A percentile compares a stretch with the other conserved stretches of the same genome.
These are phyloP conservation scores for Poecilia gillii DNA, from an alignment of 2,797 vertebrate species.

Conservation along the genomic window DNA sequence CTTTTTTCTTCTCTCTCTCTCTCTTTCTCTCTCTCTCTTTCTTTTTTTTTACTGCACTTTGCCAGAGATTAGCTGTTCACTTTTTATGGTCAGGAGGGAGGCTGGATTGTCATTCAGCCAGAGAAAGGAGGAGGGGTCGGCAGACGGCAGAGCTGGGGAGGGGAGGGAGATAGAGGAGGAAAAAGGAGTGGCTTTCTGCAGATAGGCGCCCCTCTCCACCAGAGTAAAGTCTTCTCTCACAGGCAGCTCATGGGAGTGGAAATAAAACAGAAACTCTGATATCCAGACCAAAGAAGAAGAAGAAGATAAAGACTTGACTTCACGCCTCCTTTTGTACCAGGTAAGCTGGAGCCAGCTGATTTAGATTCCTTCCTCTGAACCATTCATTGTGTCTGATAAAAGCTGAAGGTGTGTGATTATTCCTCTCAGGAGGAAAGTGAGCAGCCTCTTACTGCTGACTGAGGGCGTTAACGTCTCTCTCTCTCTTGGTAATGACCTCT, in stretches of 20 bases:
- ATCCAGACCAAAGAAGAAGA: slow-evolving; percentile 52
- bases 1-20: slow-evolving; percentile 10
- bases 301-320: slow-evolving; percentile 37
- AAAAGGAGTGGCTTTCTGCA: slow-evolving; percentile 83
- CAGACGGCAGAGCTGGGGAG: slow-evolving; percentile 41
- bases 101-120: slow-evolving; percentile 77
- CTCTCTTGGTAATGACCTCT: background rate
- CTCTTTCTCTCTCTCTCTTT: background rate
- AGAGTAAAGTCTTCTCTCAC: slow-evolving; percentile 72
- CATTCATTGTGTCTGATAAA: slow-evolving; percentile 57
- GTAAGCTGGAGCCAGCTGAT: slow-evolving; percentile 64
- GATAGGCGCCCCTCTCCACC: slow-evolving; percentile 72
- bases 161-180: slow-evolving; percentile 74
- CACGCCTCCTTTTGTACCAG: slow-evolving; percentile 49
- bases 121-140: slow-evolving; percentile 68
- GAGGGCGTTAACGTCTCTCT: slow-evolving; percentile 25
- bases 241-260: slow-evolving; percentile 72
- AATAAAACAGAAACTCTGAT: slow-evolving; percentile 63
- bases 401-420: slow-evolving; percentile 45
- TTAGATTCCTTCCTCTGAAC: slow-evolving; percentile 47
- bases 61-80: slow-evolving; percentile 82
- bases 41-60: slow-evolving; percentile 66
- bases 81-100: slow-evolving; percentile 82
- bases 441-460: slow-evolving; percentile 27
- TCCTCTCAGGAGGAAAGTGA: slow-evolving; percentile 39